A percentile compares a stretch with the other conserved stretches of the same genome.
These are phyloP conservation scores for Poeciliopsis paucimaculata DNA, from an alignment of 2,797 vertebrate species.

Conservation along the genomic window DNA sequence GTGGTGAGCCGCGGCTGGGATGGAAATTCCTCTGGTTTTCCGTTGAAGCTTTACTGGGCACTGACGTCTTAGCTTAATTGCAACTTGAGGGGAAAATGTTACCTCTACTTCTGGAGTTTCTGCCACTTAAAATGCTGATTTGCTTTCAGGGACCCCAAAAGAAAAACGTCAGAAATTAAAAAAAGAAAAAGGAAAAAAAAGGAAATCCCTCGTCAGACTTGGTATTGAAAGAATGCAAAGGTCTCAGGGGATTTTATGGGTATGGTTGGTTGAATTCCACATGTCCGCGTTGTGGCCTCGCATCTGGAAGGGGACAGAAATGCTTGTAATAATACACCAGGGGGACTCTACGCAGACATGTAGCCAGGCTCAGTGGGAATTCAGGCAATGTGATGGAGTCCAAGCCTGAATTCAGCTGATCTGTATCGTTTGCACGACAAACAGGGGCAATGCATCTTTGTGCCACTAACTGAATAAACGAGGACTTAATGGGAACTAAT, in stretches of 20 bases:
- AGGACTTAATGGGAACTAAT: conserved; percentile 51
- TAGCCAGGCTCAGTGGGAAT: conserved; percentile 43
- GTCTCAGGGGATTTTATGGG: conserved; percentile 18
- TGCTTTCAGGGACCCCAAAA: conserved; percentile 29
- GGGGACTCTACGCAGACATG: conserved; percentile 44
- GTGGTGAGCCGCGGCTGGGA: conserved; percentile 60
- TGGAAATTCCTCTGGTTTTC: conserved; percentile 52
- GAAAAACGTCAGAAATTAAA: conserved; percentile 2
- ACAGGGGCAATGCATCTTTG: conserved; percentile 42
- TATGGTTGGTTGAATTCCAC: conserved; percentile 17
- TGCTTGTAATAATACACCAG: conserved; percentile 28
- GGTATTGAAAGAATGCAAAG: conserved; percentile 39
- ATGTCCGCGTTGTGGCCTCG: conserved; percentile 20
- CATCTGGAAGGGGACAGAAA: conserved; percentile 38
- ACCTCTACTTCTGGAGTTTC: conserved; percentile 14
- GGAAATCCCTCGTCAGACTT: conserved; percentile 6
- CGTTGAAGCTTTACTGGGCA: conserved; percentile 48
- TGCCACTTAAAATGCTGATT: not conserved
- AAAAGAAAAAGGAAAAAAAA: conserved; percentile 1
- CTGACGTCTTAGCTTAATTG: conserved; percentile 31
- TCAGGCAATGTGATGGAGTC: conserved; percentile 27
- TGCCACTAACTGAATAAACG: conserved; percentile 58
- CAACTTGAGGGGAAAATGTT: conserved; percentile 24
- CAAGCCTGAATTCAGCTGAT: conserved; percentile 21
- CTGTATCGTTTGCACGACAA: conserved; percentile 37